Evolutionary conservation across 2,113 vertebrate species (phyloP), one percentile per base, ranked within the genome.

Genomic region (Phodopus roborovskii): DNA sequence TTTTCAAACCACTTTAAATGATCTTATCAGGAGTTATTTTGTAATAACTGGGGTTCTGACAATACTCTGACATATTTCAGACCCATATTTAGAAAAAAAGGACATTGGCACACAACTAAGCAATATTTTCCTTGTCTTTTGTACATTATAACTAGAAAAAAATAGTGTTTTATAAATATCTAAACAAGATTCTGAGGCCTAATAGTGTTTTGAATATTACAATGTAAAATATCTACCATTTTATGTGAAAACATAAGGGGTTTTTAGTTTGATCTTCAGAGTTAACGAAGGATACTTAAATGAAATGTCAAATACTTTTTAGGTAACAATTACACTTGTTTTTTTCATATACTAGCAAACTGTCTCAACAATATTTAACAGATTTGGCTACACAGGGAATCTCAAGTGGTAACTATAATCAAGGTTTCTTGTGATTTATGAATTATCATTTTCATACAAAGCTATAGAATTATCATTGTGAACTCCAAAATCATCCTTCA

Each of bases 241-340:
- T 75, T 92, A 50, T 74, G 22, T 82, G 81, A 86, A 90, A 93
- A 82, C 22, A 28, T 81, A 64, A 88, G 28, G 77, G 39, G 66
- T 7, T 83, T 97, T 92, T 90, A 50, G 53, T 70, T 91, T 95
- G 77, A 4, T 53, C 13, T 70, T 6, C 84, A 90, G 5, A 68
- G 30, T 88, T 91, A 86, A 93, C 45, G 20, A 93, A 94, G 64
- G 39, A 71, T 75, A 94, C 77, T 96, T 82, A 94, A 97, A 92
- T 58, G 33, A 95, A 84, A 91, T 45, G 5, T 11, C 36, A 94
- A 7, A n/a, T 8, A 74, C 70, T 66, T 93, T 92, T 83, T 56
- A 56, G 26, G 4, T 91, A 92, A 89, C n/a, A 95, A 70, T 87
- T 94, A 50, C 78, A 88, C 90, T 71, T 96, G 36, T 3, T 66